Evolutionary conservation across 2,888 invertebrate species (phyloP).

Genomic region (Hypselothyrea guttata): DNA sequence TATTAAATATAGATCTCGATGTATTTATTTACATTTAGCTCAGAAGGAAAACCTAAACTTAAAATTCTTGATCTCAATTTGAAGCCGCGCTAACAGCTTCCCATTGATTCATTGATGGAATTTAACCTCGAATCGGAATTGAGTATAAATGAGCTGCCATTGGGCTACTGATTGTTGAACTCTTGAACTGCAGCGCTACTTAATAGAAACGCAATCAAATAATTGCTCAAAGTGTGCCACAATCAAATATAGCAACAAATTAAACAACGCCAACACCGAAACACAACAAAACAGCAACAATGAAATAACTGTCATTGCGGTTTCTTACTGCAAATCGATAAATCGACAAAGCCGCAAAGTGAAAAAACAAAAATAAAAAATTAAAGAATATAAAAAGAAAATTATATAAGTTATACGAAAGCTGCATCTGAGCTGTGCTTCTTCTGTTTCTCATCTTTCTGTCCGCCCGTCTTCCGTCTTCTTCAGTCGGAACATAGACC

Average conservation of each 20-base stretch:
- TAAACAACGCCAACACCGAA: conserved; percentile 66
- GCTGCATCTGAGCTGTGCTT: conserved; percentile 17
- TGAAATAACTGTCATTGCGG: conserved; percentile 53
- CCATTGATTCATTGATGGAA: no score
- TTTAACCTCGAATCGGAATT: conserved; percentile 54
- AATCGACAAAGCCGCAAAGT: conserved; percentile 54
- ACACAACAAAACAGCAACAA: conserved; percentile 28
- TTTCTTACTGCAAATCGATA: conserved; percentile 67
- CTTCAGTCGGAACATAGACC: conserved; percentile 23
- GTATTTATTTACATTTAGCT: no score
- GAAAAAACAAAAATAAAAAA: conserved; percentile 11
- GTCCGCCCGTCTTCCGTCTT: conserved; percentile 6
- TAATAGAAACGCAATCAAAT: conserved; percentile 77
- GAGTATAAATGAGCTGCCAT: conserved; percentile 48
- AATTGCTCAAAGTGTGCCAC: conserved; percentile 79
- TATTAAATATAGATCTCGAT: no score
- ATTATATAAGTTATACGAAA: conserved; percentile 51
- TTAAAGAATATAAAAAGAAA: conserved; percentile 9
- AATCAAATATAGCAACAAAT: conserved; percentile 76
- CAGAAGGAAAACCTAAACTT: no score
- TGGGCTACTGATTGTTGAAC: conserved; percentile 74
- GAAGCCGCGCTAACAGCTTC: no score
- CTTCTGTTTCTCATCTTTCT: conserved; percentile 1
- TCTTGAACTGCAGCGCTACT: conserved; percentile 72
- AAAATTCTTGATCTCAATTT: not conserved